phyloP scores from a whole-genome alignment of 2,797 vertebrate genomes.

The Arnoldichthys spilopterus region DNA sequence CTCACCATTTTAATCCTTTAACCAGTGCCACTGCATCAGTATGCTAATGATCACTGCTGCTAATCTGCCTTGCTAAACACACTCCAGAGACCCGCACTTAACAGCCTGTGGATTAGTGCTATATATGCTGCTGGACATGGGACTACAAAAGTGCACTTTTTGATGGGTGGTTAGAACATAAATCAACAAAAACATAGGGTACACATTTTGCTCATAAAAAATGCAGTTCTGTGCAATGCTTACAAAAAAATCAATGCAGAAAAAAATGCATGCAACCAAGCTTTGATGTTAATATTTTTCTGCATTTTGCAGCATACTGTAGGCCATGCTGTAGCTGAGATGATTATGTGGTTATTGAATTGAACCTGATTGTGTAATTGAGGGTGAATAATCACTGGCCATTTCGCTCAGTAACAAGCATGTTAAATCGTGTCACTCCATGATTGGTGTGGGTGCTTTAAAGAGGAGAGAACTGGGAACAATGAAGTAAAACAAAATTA shows the following conservation, averaged over 20 bases:
- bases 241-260: not conserved
- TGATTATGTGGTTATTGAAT: conserved; percentile 5
- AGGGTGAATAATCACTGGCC: conserved; percentile 3
- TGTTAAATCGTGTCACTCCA: conserved; percentile 25
- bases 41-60: conserved; percentile 30
- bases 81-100: not conserved
- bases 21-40: conserved; percentile 38
- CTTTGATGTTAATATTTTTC: not conserved
- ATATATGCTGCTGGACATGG: not conserved
- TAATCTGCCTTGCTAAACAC: not conserved
- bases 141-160: not conserved
- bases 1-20: conserved; percentile 37
- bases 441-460: conserved; percentile 12
- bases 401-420: conserved; percentile 15
- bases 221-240: not conserved
- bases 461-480: conserved; percentile 4
- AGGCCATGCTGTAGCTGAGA: not conserved
- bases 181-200: not conserved
- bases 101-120: not conserved
- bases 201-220: not conserved
- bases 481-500: conserved; percentile 22
- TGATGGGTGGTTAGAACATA: not conserved
- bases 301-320: not conserved
- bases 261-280: not conserved
- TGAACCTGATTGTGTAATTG: conserved; percentile 21